Conservation (phyloP, 92 coral and sea anemone species). For the Phymanthus crucifer region DNA sequence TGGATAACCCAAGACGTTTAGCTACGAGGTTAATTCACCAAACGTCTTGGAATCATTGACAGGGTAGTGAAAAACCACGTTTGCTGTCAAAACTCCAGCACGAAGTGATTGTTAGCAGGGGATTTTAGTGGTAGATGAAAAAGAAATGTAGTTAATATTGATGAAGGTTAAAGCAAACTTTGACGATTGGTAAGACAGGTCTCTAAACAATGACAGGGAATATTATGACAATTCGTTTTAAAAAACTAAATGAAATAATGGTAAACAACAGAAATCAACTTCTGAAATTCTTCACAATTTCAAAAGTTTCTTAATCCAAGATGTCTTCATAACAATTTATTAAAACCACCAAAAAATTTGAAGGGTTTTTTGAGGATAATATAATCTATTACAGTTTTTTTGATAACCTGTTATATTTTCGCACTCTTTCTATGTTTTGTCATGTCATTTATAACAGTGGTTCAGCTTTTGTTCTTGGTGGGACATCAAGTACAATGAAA, state of each 20-base stretch:
- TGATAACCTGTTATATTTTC: background rate
- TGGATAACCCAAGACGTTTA: background rate
- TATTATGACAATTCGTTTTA: constrained; percentile 25
- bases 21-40: background rate
- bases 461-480: background rate
- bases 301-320: background rate
- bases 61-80: constrained; percentile 22
- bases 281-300: background rate
- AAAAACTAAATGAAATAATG: constrained; percentile 20
- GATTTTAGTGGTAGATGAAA: constrained; percentile 35
- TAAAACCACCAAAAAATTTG: background rate
- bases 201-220: constrained; percentile 17
- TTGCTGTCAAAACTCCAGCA: constrained; percentile 31
- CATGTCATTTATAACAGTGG: background rate
- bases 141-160: constrained; percentile 29
- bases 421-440: background rate
- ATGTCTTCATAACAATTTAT: background rate
- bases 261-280: constrained; percentile 4
- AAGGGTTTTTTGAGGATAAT: background rate
- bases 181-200: constrained; percentile 14
- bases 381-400: background rate
- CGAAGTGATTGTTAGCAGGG: constrained; percentile 18
- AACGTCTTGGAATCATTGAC: constrained; percentile 22
- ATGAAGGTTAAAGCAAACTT: constrained; percentile 37
- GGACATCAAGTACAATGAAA: background rate